Conservation (phyloP, 2,113 vertebrate species). For the Carlito syrichta region DNA sequence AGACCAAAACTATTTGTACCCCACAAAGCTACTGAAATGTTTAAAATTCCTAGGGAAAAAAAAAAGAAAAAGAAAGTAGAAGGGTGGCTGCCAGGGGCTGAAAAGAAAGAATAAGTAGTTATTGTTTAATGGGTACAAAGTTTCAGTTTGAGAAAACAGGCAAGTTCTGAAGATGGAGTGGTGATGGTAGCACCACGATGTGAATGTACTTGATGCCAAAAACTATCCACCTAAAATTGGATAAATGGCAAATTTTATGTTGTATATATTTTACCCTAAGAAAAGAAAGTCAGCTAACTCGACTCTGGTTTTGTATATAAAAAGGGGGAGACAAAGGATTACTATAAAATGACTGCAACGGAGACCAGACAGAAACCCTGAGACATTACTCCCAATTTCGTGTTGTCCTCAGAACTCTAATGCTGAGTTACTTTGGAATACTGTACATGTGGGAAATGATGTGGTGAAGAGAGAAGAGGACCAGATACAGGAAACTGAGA, state of each 20-base stretch:
- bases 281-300: neutral
- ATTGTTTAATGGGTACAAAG: neutral
- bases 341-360: neutral
- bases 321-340: neutral
- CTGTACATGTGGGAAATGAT: neutral
- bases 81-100: neutral
- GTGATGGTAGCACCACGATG: neutral
- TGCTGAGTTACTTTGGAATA: accelerated
- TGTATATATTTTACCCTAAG: neutral
- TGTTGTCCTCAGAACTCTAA: neutral
- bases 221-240: neutral
- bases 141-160: neutral
- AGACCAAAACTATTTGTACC: too few species aligned
- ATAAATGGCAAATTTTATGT: neutral
- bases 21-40: too few species aligned
- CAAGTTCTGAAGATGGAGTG: neutral
- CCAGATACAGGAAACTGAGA: neutral
- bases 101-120: too few species aligned
- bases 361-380: neutral
- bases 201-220: neutral
- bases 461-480: neutral
- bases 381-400: neutral
- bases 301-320: neutral
- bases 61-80: too few species aligned
- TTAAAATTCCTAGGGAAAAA: too few species aligned